phyloP scores from a whole-genome alignment of 2,888 invertebrate genomes.

The Caenorhabditis sp. region DNA sequence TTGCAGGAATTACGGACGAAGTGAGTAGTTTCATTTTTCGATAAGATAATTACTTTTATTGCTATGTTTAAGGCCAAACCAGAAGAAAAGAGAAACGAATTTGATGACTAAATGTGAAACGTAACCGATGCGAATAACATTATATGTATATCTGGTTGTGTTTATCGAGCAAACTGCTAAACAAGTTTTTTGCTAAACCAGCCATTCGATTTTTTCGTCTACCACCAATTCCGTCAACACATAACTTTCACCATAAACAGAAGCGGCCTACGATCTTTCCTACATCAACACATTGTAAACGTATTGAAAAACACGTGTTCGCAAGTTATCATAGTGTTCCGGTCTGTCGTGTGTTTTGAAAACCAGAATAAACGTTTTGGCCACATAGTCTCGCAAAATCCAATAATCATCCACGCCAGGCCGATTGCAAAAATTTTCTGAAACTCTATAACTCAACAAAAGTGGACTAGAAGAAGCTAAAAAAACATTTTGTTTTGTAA shows the following conservation, averaged over 20 bases:
- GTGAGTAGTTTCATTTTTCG: too few species aligned
- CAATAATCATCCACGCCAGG: slow-evolving; percentile 53
- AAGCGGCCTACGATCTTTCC: slow-evolving; percentile 18
- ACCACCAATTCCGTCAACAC: slow-evolving; percentile 23
- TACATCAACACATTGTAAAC: slow-evolving; percentile 13
- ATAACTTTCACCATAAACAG: slow-evolving; percentile 34
- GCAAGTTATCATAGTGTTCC: slow-evolving; percentile 3
- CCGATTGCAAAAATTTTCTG: slow-evolving; percentile 36
- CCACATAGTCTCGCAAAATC: slow-evolving; percentile 51
- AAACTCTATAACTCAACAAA: slow-evolving; percentile 47
- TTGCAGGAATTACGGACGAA: too few species aligned
- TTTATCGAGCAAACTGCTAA: slow-evolving; percentile 6
- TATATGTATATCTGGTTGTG: slow-evolving; percentile 5
- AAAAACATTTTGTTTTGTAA: slow-evolving; percentile 8
- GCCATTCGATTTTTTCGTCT: slow-evolving; percentile 4
- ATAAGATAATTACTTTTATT: too few species aligned
- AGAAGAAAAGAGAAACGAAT: too few species aligned
- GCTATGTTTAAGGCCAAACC: too few species aligned
- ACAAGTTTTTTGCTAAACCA: slow-evolving; percentile 8
- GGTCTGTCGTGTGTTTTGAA: slow-evolving; percentile 26
- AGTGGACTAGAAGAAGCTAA: slow-evolving; percentile 54
- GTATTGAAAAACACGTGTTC: slow-evolving; percentile 16
- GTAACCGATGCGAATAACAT: too few species aligned
- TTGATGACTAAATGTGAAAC: too few species aligned
- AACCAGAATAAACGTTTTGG: slow-evolving; percentile 26